These are phyloP conservation scores for Plestiodon gilberti DNA, from an alignment of 2,113 vertebrate genomes.

Conservation along the genomic window DNA sequence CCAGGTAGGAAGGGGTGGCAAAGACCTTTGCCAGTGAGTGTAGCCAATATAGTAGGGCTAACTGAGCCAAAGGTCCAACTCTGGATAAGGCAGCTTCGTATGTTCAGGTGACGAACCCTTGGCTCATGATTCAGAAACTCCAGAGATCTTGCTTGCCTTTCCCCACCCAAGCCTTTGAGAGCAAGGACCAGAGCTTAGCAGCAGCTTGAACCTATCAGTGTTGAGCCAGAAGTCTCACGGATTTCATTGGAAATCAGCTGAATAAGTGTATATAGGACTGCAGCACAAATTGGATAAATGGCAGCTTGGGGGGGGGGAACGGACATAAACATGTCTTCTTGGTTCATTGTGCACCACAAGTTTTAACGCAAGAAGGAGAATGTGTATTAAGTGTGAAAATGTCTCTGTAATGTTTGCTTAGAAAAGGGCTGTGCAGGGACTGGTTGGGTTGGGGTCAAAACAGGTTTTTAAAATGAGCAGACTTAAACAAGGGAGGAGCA, in stretches of 20 bases:
- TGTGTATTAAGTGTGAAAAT: background rate
- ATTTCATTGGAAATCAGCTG: background rate
- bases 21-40: too few relatives aligned
- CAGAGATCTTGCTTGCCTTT: background rate
- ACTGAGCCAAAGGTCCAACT: background rate
- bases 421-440: background rate
- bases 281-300: background rate
- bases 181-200: background rate
- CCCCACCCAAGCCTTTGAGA: background rate
- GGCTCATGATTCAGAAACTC: background rate
- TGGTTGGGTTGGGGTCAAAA: background rate
- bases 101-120: background rate
- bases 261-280: background rate
- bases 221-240: background rate
- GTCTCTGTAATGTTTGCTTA: background rate
- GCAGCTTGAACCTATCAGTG: background rate
- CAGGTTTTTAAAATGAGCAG: background rate
- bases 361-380: conserved; percentile 2
- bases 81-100: background rate
- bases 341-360: background rate
- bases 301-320: background rate
- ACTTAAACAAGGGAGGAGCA: background rate
- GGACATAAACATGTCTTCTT: background rate
- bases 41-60: too few relatives aligned
- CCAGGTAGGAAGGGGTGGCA: background rate